Conservation (phyloP, 2,888 invertebrate genomes). For the Cactoblastis cactorum region DNA sequence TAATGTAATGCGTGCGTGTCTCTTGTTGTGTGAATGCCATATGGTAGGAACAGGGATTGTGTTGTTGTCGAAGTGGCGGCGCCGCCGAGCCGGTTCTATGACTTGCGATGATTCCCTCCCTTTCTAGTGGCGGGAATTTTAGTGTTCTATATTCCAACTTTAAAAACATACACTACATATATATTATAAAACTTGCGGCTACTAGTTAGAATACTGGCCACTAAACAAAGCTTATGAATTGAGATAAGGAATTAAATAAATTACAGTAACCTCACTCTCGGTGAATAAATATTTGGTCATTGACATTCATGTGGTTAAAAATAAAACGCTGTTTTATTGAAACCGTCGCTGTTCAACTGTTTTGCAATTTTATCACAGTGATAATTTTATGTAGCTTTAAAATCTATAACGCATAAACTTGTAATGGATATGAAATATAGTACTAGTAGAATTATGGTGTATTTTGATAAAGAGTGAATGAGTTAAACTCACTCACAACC, state of each 20-base stretch:
- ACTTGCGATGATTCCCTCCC: constrained; percentile 3
- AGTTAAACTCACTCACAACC: too few species aligned
- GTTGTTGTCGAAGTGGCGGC: constrained; percentile 8
- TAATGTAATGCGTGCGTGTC: constrained; percentile 12
- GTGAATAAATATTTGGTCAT: not conserved
- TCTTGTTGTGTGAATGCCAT: constrained; percentile 6
- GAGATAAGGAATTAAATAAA: not conserved
- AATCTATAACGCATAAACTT: too few species aligned
- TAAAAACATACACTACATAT: not conserved
- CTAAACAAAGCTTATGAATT: not conserved
- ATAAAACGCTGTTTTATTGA: not conserved
- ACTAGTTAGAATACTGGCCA: not conserved
- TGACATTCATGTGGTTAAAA: not conserved
- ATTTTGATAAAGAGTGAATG: too few species aligned
- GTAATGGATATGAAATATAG: too few species aligned
- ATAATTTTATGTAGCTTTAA: not conserved
- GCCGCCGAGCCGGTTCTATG: constrained; percentile 10
- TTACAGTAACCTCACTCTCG: not conserved
- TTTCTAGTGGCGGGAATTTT: constrained; percentile 12
- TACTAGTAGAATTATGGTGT: too few species aligned
- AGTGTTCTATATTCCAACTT: constrained; percentile 6
- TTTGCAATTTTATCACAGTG: not conserved
- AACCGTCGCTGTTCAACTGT: not conserved
- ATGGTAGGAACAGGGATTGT: too few species aligned
- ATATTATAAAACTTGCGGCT: not conserved